Base-by-base conservation (phyloP, 64 coral and sea anemone species). In the Actinia tenebrosa region DNA sequence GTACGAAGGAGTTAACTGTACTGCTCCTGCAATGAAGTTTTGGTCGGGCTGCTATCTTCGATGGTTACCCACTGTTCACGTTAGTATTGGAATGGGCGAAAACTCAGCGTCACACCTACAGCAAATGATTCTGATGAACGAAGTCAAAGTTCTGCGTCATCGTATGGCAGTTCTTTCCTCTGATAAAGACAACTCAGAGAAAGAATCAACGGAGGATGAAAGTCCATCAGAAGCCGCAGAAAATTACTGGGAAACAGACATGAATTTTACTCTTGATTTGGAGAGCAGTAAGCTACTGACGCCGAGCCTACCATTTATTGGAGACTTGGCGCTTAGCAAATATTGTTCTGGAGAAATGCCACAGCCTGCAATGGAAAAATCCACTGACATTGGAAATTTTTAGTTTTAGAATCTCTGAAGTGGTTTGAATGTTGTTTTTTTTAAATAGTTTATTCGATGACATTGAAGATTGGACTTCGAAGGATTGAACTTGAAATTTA, bases 71-170 rank as follows among this genome's bases (percentile, higher is more conserved):
- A 80, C 89, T 8, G 97, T 95, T 45, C 93, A 99, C 53, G 90
- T 95, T 7, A 99, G 93, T 77, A 86, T 89, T 53, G 97, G 97
- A 0, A 87, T 92, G 82, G 97, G 97, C 23, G 93, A 95, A 64
- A 95, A 95, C 78, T 95, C 93, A 3, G 94, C 97, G 0, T 86
- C 53, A 3, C 93, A 99, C 83, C 64, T 95, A 7, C 97, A 99
- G 82, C 97, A 99, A 20, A 95, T 99, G 97, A 93, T 99, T 79
- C 43, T 99, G 18, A 90, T 95, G 71, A 99, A 89, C 58, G 93
- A 99, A 88, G 77, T 99, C 11, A 93, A 88, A 64, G 80, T 90
- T 5, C 87, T 95, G 63, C 87, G 90, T 22, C 94, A 92, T 79
- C 93, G 91, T 86, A 82, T 95, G 61, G 89, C 97, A 15, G 85